These are phyloP conservation scores for Hirtodrosophila histrioides DNA, from an alignment of 2,888 invertebrate species.

Conservation along the genomic window DNA sequence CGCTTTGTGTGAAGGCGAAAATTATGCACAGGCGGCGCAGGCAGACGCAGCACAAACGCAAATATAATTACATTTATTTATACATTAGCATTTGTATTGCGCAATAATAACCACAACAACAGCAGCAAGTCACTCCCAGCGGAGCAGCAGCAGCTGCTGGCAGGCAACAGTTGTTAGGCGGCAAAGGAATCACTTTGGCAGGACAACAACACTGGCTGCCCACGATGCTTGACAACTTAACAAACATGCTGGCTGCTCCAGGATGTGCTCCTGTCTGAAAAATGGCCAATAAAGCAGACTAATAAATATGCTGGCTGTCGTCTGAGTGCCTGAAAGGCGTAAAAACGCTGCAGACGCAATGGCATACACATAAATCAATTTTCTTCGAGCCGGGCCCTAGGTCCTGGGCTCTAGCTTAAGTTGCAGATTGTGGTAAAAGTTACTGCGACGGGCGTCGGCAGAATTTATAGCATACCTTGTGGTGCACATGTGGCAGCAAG, in stretches of 20 bases:
- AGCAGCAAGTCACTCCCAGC: conserved; percentile 7
- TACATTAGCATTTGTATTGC: conserved; percentile 72
- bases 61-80: conserved; percentile 77
- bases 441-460: conserved; percentile 13
- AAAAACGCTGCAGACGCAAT: conserved; percentile 48
- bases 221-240: conserved; percentile 32
- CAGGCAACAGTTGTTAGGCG: conserved; percentile 21
- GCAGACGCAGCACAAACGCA: conserved; percentile 42
- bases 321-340: conserved; percentile 57
- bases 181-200: conserved; percentile 11
- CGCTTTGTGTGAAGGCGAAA: conserved; percentile 61
- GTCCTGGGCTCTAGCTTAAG: background rate
- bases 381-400: conserved; percentile 16
- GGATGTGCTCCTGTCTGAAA: conserved; percentile 52
- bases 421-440: conserved; percentile 8
- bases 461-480: conserved; percentile 56
- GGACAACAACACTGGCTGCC: background rate
- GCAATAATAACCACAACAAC: conserved; percentile 52
- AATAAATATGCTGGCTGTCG: conserved; percentile 71
- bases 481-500: conserved; percentile 24
- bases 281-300: conserved; percentile 60
- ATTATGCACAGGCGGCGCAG: conserved; percentile 71
- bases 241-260: conserved; percentile 37
- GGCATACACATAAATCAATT: conserved; percentile 60
- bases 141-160: conserved; percentile 7